Evolutionary conservation across 2,797 vertebrate genomes (phyloP), one percentile per base, ranked within the genome.

Genomic region (Girardinus metallicus): DNA sequence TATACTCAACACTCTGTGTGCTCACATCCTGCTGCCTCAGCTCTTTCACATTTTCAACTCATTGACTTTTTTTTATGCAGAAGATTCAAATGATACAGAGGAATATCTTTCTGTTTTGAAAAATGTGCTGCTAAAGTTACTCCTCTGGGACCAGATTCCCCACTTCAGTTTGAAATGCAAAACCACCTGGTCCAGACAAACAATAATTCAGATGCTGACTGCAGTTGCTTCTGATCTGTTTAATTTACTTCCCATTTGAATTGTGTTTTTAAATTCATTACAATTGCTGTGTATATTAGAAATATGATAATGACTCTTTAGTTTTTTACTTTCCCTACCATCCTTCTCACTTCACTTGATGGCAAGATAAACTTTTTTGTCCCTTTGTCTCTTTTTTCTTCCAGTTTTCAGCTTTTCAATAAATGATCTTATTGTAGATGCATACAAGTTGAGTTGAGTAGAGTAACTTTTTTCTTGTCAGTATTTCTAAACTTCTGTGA

Each of bases 71-170:
- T 77, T 80, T 75, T 26, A 74, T 76, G 77, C 44, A 72, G 53
- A 83, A 77, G 55, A 80, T 80, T 86, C 55, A 85, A 78, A 86
- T 49, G 74, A 71, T 55, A 4, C 80, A 39, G 46, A 29, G 57
- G 53, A 53, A 82, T 55, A 46, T 74, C 43, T 34, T 46, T 74
- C 39, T 70, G 39, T 15, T 15, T 72, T 51, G 53, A 80, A 83
- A 82, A 72, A 53, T 43, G 62, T 51, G 74, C 70, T 10, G 72
- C 75, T 83, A 79, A 86, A 53, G 43, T 62, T 68, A 72, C 36
- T 74, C 80, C 74, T 64, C 77, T 73, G 76, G 46, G 73, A 70
- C 41, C 23, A 34, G 76, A 70, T 76, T 72, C 68, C 29, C 57
- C 11, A 36, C 26, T 18, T 73, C 18, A 47, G 15, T 72, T 75